Percentiles rank a stretch among this genome's conserved stretches.
These are phyloP conservation scores for Anoplopoma fimbria DNA, from an alignment of 2,113 vertebrate genomes.

Conservation along the genomic window DNA sequence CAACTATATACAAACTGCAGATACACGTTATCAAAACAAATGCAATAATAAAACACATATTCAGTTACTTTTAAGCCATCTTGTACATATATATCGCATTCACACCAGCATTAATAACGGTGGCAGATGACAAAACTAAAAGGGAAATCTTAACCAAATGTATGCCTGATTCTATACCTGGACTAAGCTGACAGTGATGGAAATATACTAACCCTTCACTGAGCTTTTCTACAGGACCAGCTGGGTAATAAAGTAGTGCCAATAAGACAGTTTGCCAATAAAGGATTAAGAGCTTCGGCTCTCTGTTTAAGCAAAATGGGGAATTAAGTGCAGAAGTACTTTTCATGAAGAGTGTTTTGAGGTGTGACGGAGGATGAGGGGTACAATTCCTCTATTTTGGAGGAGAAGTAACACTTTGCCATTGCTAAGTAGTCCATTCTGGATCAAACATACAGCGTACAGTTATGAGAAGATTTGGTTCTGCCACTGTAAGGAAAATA, in stretches of 20 bases:
- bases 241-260: slow-evolving; percentile 34
- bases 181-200: slow-evolving; percentile 1
- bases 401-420: neutral
- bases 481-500: neutral
- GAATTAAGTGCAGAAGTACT: slow-evolving; percentile 29
- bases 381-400: neutral
- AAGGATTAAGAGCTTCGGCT: slow-evolving; percentile 49
- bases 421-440: neutral
- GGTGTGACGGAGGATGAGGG: neutral
- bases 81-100: neutral
- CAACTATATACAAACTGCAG: neutral
- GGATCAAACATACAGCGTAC: neutral
- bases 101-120: neutral
- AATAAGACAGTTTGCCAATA: slow-evolving; percentile 56
- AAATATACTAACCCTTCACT: slow-evolving; percentile 9
- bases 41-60: neutral
- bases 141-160: neutral
- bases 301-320: slow-evolving; percentile 42
- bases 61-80: neutral
- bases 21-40: neutral
- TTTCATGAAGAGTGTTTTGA: slow-evolving; percentile 14
- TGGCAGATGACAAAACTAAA: neutral
- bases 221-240: slow-evolving; percentile 14
- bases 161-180: neutral
- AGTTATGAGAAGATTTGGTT: neutral